Evolutionary conservation across 2,888 invertebrate species (phyloP), one percentile per base, ranked within the genome.

Genomic region (Nomada goodeniana): DNA sequence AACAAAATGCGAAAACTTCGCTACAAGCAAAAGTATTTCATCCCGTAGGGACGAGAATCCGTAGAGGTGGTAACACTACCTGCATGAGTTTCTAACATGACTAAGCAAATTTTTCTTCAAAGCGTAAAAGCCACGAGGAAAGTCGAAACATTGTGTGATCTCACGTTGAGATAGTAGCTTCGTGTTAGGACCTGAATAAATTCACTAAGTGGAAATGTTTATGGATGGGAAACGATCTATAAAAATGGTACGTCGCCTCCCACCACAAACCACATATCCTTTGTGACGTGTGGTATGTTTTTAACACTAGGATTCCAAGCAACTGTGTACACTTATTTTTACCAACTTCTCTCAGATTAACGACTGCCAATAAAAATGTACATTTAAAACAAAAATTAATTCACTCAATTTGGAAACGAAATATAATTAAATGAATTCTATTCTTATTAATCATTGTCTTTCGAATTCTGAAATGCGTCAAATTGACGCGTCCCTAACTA

Each of bases 101-200:
- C 91, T 90, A 91, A 91, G 93, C 93, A 90, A 89, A 90, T 90
- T 92, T 86, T 76, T 86, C 75, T 81, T 84, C 86, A 91, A 90
- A 88, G 85, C 84, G 84, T 84, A 87, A 91, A 91, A 89, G 88
- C 79, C 82, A 85, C 9, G 80, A 77, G 82, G 83, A 89, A 91
- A 90, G 89, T 82, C 70, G 52, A 70, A 53, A 64, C 76, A 83
- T 83, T 67, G 69, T 36, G 1, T 36, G 7, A 36, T 1, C 7
- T 36, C 36, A 0, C 36, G 36, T 7, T 36, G 36, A 36, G 36
- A 36, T 36, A 36, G 50, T 67, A 68, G 68, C 61, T 82, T 75
- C 85, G 71, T 78, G 74, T 74, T 42, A 81, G 80, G 67, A 90
- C 85, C 78, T 88, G 88, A 89, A 57, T 68, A 67, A 72, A 61